Evolutionary conservation across 1,140 invertebrate genomes (phyloP).

Genomic region (Catajapyx aquilonaris): DNA sequence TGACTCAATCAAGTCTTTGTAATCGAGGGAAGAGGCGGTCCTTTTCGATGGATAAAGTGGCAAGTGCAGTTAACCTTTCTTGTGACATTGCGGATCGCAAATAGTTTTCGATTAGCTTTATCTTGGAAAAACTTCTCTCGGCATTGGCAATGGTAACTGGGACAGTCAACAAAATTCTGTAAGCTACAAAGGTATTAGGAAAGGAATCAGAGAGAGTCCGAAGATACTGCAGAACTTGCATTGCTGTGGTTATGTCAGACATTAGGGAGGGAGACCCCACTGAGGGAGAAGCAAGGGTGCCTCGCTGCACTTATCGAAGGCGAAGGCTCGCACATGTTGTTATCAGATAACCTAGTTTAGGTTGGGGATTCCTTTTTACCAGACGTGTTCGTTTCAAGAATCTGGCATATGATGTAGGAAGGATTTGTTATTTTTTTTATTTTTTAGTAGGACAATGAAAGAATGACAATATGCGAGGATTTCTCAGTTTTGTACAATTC

Average conservation of each 20-base stretch:
- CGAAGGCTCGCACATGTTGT: too few relatives aligned
- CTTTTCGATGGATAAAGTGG: constrained; percentile 12
- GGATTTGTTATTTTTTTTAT: too few relatives aligned
- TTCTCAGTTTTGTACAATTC: too few relatives aligned
- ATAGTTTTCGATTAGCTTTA: constrained; percentile 14
- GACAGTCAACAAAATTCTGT: constrained; percentile 11
- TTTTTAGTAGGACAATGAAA: too few relatives aligned
- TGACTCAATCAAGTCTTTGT: constrained; percentile 6
- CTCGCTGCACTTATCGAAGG: too few relatives aligned
- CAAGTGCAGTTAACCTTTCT: constrained; percentile 8
- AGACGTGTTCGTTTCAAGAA: too few relatives aligned
- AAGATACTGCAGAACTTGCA: not conserved
- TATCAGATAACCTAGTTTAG: too few relatives aligned
- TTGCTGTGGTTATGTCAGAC: not conserved
- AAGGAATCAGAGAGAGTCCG: not conserved
- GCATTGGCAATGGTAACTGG: constrained; percentile 9
- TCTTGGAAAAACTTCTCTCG: constrained; percentile 13
- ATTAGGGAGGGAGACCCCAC: too few relatives aligned
- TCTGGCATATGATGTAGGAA: too few relatives aligned
- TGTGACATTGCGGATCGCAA: constrained; percentile 11
- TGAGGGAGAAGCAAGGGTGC: too few relatives aligned
- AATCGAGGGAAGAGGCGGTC: constrained; percentile 5
- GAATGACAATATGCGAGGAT: too few relatives aligned
- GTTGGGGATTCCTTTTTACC: too few relatives aligned
- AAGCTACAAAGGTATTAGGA: constrained; percentile 8